These are phyloP conservation scores for Synaphobranchus kaupii DNA, from an alignment of 2,797 vertebrate genomes.

Conservation along the genomic window DNA sequence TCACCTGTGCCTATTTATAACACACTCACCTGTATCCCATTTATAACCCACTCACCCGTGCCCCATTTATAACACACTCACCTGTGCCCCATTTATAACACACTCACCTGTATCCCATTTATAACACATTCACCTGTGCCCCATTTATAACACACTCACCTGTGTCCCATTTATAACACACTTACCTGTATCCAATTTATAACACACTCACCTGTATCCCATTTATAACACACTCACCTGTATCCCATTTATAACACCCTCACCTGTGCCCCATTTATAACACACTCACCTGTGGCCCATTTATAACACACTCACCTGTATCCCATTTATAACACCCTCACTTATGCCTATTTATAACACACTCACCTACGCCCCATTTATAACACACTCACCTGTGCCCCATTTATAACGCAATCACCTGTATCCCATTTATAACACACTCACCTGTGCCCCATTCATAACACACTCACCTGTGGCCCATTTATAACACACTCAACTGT, in stretches of 20 bases:
- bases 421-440: neutral
- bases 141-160: neutral
- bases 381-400: too few relatives aligned
- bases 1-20: neutral
- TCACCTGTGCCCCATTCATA: neutral
- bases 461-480: neutral
- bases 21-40: neutral
- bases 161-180: neutral
- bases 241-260: too few relatives aligned
- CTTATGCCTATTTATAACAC: neutral
- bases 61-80: neutral
- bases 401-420: neutral
- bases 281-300: neutral
- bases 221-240: neutral
- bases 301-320: conserved; percentile 50
- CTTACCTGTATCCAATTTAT: neutral
- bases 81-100: neutral
- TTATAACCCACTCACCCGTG: neutral
- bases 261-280: neutral
- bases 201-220: too few relatives aligned
- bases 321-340: neutral
- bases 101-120: neutral
- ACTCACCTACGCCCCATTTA: neutral
- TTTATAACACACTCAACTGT: neutral
- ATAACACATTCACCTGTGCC: neutral